These are phyloP conservation scores for Tipula helvola DNA, from an alignment of 2,888 invertebrate species.

Conservation along the genomic window DNA sequence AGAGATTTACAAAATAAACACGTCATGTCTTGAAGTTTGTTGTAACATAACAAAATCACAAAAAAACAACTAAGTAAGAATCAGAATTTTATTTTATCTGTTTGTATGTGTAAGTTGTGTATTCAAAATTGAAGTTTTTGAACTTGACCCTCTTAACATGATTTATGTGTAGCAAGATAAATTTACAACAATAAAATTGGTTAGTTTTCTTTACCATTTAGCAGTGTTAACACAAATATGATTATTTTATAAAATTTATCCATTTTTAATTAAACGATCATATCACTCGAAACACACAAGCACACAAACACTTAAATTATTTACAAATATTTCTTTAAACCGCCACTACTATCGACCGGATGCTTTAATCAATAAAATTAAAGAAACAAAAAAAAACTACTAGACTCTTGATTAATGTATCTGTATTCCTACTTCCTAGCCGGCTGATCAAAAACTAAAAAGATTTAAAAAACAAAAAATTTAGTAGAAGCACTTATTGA, in stretches of 20 bases:
- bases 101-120: too few species aligned
- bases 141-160: not conserved
- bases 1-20: not conserved
- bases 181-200: not conserved
- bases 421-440: not conserved
- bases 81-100: not conserved
- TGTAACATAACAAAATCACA: not conserved
- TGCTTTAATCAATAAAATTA: not conserved
- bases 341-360: not conserved
- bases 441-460: not conserved
- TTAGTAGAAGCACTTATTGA: not conserved
- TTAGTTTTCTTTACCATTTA: not conserved
- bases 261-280: not conserved
- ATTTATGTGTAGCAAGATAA: not conserved
- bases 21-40: not conserved
- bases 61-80: not conserved
- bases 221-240: not conserved
- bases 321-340: not conserved
- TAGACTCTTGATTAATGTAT: not conserved
- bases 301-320: not conserved
- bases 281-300: not conserved
- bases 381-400: not conserved
- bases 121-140: not conserved
- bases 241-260: not conserved
- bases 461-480: not conserved